Conservation (phyloP, 2,113 vertebrate species). For the Plectropomus leopardus region DNA sequence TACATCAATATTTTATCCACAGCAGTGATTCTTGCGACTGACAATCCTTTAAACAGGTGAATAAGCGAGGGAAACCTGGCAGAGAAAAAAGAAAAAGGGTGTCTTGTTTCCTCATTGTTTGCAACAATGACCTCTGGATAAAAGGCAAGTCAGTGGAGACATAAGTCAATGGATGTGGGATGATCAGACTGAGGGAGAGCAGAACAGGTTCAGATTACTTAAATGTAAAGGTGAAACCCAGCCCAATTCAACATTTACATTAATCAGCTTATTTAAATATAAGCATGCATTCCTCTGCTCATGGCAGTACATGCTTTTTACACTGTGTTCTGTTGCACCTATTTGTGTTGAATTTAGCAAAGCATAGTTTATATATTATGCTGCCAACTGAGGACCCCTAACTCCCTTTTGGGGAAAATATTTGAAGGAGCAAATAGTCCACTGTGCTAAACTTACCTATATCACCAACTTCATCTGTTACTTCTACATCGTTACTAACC, state of each 20-base stretch:
- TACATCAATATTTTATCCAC: conserved; percentile 26
- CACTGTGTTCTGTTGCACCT: background rate
- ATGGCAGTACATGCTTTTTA: background rate
- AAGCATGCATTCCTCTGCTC: conserved; percentile 9
- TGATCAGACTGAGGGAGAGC: conserved; percentile 40
- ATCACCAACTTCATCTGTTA: conserved; percentile 24
- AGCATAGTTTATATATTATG: background rate
- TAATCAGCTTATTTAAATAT: conserved; percentile 40
- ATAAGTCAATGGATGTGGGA: conserved; percentile 60
- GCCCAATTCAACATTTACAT: conserved; percentile 26
- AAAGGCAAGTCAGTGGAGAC: conserved; percentile 66
- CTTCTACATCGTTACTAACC: conserved; percentile 47
- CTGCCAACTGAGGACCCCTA: background rate
- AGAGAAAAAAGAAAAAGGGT: conserved; percentile 34
- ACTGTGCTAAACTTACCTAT: conserved; percentile 16
- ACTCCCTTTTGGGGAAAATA: background rate
- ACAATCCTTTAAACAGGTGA: conserved; percentile 67
- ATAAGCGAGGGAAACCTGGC: conserved; percentile 32
- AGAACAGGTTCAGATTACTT: conserved; percentile 57
- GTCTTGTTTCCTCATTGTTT: conserved; percentile 74
- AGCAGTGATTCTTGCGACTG: conserved; percentile 44
- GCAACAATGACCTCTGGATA: conserved; percentile 64
- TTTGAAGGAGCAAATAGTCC: conserved; percentile 58
- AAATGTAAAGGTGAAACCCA: conserved; percentile 49
- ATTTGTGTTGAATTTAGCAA: conserved; percentile 17